Evolutionary conservation across 2,888 invertebrate genomes (phyloP), one percentile per base, ranked within the genome.

Genomic region (Itoplectis maculator): DNA sequence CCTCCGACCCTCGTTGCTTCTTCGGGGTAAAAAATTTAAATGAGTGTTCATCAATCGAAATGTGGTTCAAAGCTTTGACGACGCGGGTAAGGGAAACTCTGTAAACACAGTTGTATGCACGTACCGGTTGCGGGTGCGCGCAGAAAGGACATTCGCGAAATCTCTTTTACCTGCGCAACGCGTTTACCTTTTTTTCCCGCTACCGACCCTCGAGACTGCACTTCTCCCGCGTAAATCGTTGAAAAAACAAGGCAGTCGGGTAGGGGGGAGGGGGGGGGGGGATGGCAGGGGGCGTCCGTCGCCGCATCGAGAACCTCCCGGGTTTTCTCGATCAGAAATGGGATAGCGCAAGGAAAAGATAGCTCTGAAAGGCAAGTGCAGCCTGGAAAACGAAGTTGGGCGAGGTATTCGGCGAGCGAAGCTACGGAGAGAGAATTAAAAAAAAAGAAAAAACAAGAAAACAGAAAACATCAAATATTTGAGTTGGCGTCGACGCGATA

Each of bases 401-500:
- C 29, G 69, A 74, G 69, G 49, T 59, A 69, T 40, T 13, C 29
- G 29, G 29, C 29, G 45, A 37, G 11, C 45, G 20, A 9, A 6
- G 49, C 47, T 73, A 18, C n/a, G 29, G 11, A 35, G 59, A 35
- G 18, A 61, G 68, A 76, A 76, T n/a, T n/a, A 72, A 59, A 51
- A 49, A 49, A 23, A 61, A 5, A 29, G 29, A 5, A 5, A 5
- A 5, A 29, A 5, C 29, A 29, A 29, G 5, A 29, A 29, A 29
- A n/a, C n/a, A n/a, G n/a, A 66, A 51, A 49, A 49, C 37, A 61
- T 59, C 77, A 68, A 77, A 81, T 76, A 81, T 81, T 81, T 76
- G 72, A 73, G 40, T 68, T 77, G 23, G 35, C 68, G 77, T 65
- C 72, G 66, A 73, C 51, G 49, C 51, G 23, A 77, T 42, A 72